These are phyloP conservation scores for Adelognathus sp. DNA, from an alignment of 2,888 invertebrate genomes.

Conservation along the genomic window DNA sequence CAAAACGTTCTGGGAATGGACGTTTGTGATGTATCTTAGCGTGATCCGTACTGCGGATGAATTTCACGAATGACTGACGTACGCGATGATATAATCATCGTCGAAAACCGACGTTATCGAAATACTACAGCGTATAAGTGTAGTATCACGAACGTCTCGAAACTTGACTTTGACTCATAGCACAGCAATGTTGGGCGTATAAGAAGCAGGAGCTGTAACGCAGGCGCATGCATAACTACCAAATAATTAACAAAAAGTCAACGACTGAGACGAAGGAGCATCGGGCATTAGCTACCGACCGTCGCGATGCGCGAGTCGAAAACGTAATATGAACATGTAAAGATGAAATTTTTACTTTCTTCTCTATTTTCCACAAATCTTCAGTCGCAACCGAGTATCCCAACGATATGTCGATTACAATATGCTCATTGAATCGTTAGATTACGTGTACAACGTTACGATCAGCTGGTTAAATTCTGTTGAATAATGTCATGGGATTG, in stretches of 20 bases:
- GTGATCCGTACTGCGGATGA: neutral
- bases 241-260: constrained; percentile 46
- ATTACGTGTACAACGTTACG: constrained; percentile 26
- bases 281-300: constrained; percentile 52
- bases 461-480: constrained; percentile 6
- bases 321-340: constrained; percentile 44
- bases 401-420: constrained; percentile 8
- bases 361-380: constrained; percentile 8
- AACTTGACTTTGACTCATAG: constrained; percentile 4
- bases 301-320: constrained; percentile 7
- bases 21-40: constrained; percentile 6
- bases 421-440: constrained; percentile 13
- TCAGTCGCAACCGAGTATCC: constrained; percentile 15
- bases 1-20: constrained; percentile 6
- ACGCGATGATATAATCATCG: constrained; percentile 2
- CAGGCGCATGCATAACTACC: constrained; percentile 39
- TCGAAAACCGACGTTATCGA: neutral
- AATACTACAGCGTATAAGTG: neutral
- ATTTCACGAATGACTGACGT: constrained; percentile 8
- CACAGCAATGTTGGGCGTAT: neutral
- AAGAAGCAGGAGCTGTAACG: neutral
- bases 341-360: constrained; percentile 24
- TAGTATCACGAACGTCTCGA: constrained; percentile 18
- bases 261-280: constrained; percentile 36
- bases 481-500: neutral